Evolutionary conservation across 1,140 invertebrate genomes (phyloP), one percentile per base, ranked within the genome.

Genomic region (Drosophila tani): DNA sequence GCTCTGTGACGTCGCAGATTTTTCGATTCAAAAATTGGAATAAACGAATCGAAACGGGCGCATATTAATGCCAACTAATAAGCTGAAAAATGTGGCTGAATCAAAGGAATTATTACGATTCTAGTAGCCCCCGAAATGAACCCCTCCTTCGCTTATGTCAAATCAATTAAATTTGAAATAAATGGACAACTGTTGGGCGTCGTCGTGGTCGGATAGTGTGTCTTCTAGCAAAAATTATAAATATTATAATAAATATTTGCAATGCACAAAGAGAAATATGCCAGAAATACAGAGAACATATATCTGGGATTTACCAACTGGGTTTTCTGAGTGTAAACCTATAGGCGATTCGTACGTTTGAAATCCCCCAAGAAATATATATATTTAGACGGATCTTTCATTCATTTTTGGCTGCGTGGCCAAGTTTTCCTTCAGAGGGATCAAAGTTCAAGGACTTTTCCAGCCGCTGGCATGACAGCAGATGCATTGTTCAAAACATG

Each of bases 161-260:
- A 65, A 79, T 82, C 80, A 86, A 86, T 86, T 86, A 86, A 87
- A 73, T 79, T 82, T 86, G 82, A 87, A 71, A 82, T 87, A 51
- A 59, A 65, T 66, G 62, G 50, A 49, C 82, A 82, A 68, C 65
- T 86, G 74, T 53, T 49, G 24, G 55, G 11, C 29, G 40, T 17
- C 47, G 40, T 38, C 9, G 32, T 35, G 49, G n/a, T 50, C 8
- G 35, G 11, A 66, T 51, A 43, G 38, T 27, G 68, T 47, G 66
- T 43, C 11, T 47, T 19, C 2, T 47, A n/a, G 15, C 35, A 35
- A 73, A 17, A 70, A 29, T 6, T 43, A 64, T 24, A 43, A 51
- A 21, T 40, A 38, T 32, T 29, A 3, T 38, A 46, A 41, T 35
- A 75, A 58, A 46, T 58, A n/a, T 57, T 66, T 51, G 40, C 15